A percentile compares a stretch with the other conserved stretches of the same genome.
These are phyloP conservation scores for Micropterix aruncella DNA, from an alignment of 2,888 invertebrate species.

Conservation along the genomic window DNA sequence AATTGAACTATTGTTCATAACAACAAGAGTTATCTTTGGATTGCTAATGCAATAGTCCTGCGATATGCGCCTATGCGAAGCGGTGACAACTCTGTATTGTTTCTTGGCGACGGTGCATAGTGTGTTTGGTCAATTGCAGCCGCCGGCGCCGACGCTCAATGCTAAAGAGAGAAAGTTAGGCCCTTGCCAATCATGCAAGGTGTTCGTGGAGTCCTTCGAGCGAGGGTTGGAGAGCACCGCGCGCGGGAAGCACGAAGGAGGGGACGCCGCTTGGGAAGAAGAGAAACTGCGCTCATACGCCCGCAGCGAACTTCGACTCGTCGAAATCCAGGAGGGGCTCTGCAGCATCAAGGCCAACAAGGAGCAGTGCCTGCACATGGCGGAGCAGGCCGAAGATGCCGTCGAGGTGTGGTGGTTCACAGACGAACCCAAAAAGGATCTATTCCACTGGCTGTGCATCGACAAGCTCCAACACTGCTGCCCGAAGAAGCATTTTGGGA, in stretches of 20 bases:
- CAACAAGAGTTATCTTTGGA: too few species aligned
- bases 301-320: conserved; percentile 75
- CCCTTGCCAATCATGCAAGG: conserved; percentile 58
- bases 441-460: conserved; percentile 60
- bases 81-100: neutral
- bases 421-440: conserved; percentile 34
- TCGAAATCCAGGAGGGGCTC: conserved; percentile 81
- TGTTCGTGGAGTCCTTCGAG: conserved; percentile 61
- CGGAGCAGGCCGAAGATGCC: conserved; percentile 67
- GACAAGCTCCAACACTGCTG: conserved; percentile 68
- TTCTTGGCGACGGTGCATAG: neutral
- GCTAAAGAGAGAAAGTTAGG: neutral
- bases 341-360: conserved; percentile 60
- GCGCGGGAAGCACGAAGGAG: conserved; percentile 84
- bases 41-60: too few species aligned
- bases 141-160: neutral
- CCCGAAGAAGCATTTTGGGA: conserved; percentile 70
- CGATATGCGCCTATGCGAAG: neutral
- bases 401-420: conserved; percentile 86
- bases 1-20: too few species aligned
- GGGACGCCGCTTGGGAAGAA: conserved; percentile 90
- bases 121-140: neutral
- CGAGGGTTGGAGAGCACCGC: conserved; percentile 69
- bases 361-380: conserved; percentile 69
- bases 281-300: conserved; percentile 71